phyloP scores from a whole-genome alignment of 2,797 vertebrate genomes.

The Pelobates cultripes region DNA sequence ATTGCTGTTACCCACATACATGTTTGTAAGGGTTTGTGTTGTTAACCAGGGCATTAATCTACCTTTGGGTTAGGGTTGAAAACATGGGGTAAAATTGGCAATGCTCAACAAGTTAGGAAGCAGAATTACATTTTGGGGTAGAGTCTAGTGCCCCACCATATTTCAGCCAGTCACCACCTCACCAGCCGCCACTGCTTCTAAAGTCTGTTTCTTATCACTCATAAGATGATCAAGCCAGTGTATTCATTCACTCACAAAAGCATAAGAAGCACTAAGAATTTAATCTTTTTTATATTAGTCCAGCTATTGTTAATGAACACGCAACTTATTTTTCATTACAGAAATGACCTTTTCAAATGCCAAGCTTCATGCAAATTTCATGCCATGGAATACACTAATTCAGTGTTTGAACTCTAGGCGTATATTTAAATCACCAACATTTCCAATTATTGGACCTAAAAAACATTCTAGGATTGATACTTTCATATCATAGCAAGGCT shows the following conservation, averaged over 20 bases:
- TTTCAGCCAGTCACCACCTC: no score
- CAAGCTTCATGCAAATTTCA: constrained; percentile 42
- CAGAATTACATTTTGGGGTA: no score
- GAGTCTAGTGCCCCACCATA: no score
- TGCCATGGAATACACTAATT: constrained; percentile 37
- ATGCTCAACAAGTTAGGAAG: no score
- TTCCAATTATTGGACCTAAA: not conserved
- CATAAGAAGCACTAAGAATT: constrained; percentile 8
- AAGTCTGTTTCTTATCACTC: constrained; percentile 3
- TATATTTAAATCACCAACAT: constrained; percentile 6
- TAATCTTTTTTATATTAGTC: constrained; percentile 24
- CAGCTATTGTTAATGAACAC: constrained; percentile 30
- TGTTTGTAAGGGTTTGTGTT: no score
- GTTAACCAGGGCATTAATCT: no score
- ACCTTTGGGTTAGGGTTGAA: no score
- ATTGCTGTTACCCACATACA: no score
- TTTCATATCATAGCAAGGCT: not conserved
- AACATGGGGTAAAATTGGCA: no score
- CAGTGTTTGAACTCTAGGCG: constrained; percentile 21
- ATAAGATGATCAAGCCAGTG: constrained; percentile 19
- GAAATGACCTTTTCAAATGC: constrained; percentile 50
- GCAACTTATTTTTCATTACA: constrained; percentile 44
- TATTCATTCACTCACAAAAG: not conserved
- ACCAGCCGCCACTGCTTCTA: no score
- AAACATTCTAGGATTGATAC: not conserved